phyloP scores from a whole-genome alignment of 2,113 vertebrate species.

The Prolemur simus region DNA sequence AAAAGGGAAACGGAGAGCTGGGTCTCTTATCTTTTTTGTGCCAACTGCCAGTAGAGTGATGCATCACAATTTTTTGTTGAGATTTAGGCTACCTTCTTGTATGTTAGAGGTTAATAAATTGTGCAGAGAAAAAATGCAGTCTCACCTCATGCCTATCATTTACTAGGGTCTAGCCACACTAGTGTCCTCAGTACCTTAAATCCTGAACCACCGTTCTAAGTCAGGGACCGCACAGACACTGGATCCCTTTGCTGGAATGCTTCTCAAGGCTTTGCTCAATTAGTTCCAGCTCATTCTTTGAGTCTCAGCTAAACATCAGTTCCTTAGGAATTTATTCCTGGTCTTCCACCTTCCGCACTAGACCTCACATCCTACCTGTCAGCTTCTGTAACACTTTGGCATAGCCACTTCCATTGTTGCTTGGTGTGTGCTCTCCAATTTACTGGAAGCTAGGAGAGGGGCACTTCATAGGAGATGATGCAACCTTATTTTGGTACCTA shows the following conservation, averaged over 20 bases:
- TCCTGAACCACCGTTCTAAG: not conserved
- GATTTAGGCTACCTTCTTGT: not conserved
- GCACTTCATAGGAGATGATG: accelerated
- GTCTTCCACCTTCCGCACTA: not conserved
- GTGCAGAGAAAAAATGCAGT: not conserved
- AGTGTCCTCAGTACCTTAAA: not conserved
- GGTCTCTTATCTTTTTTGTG: not conserved
- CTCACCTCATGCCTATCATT: not conserved
- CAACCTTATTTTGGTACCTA: not conserved
- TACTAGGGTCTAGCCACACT: too few species aligned
- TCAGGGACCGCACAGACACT: too few species aligned
- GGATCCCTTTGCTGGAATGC: too few species aligned
- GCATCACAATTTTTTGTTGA: not conserved
- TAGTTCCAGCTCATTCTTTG: not conserved
- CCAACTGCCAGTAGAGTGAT: not conserved
- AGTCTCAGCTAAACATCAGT: not conserved
- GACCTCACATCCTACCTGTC: not conserved
- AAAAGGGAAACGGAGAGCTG: not conserved
- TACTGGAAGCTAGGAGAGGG: accelerated
- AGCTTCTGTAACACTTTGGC: too few species aligned
- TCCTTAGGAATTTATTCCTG: not conserved
- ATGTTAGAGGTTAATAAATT: not conserved
- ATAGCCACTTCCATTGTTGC: too few species aligned
- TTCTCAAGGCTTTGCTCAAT: not conserved
- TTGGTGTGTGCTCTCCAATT: accelerated